phyloP scores from a whole-genome alignment of 2,888 invertebrate species.

The Unio pictorum region DNA sequence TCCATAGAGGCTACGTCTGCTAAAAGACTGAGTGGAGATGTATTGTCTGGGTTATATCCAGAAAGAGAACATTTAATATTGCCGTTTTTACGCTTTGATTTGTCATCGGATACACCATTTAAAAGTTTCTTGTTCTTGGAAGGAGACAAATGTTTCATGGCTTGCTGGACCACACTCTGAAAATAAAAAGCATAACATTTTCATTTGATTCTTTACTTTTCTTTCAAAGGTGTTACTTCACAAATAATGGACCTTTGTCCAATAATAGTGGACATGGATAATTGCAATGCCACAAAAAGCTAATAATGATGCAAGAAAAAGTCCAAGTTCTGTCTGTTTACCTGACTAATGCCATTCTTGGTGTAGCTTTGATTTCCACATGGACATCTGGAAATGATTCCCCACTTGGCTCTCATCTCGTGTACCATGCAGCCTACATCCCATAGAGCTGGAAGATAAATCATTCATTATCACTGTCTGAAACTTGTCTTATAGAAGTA shows the following conservation, averaged over 20 bases:
- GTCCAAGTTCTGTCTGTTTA: constrained; percentile 8
- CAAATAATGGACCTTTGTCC: background rate
- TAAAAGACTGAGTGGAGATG: constrained; percentile 77
- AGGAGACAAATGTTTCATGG: constrained; percentile 56
- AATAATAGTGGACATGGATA: background rate
- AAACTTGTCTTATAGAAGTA: no score
- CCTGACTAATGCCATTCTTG: constrained; percentile 66
- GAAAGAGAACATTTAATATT: constrained; percentile 40
- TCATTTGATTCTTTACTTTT: background rate
- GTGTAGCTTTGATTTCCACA: constrained; percentile 73
- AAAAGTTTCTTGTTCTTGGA: constrained; percentile 53
- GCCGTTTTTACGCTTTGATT: constrained; percentile 46
- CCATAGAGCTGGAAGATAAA: constrained; percentile 66
- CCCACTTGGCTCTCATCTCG: constrained; percentile 84
- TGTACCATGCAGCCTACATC: constrained; percentile 79
- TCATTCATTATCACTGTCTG: background rate
- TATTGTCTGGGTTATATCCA: constrained; percentile 51
- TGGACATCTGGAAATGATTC: constrained; percentile 82
- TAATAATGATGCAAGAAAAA: background rate
- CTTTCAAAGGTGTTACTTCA: background rate
- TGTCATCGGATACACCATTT: constrained; percentile 66
- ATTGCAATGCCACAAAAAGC: background rate
- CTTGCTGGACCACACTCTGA: constrained; percentile 54
- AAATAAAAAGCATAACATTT: constrained; percentile 9
- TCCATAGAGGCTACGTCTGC: constrained; percentile 80